Base-by-base conservation (phyloP, 2,888 invertebrate genomes). In the Fabriciana adippe region DNA sequence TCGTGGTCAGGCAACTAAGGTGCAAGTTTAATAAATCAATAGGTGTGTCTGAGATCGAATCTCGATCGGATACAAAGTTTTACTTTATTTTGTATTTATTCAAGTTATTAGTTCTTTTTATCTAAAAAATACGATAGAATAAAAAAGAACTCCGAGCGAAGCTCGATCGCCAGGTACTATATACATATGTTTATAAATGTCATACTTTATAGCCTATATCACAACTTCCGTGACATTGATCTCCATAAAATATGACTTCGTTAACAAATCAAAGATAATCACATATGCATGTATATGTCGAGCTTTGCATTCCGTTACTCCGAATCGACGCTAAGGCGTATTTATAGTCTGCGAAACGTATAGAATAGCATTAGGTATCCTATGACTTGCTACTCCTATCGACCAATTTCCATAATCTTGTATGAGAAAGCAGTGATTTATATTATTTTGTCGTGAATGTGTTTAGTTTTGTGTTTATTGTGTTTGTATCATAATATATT, bases 241-340 rank as follows among this genome's bases (percentile, higher is more conserved):
- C 78, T 81, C 84, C 84, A 85, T 86, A 87, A 86, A 88, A 84
- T 79, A 80, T 83, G 83, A 81, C 82, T 86, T 81, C 78, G 79
- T 82, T 80, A 80, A 79, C 82, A 79, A 81, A 80, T 41, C 35
- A 41, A 11, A 35, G 35, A 35, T 76, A 78, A 77, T 76, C 75
- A 78, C 75, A 78, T 74, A 76, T 78, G 74, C 68, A 70, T 72
- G 75, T 75, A 72, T 75, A 71, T 68, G 73, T 70, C 72, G 74
- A 77, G 73, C 71, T 78, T 82, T 78, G 78, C 80, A 79, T 83
- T 76, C 76, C 62, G 64, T 63, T 66, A 68, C 67, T 69, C 60
- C 63, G 63, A 70, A 73, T 72, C 75, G 81, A 78, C 79, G 68
- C 72, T 82, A 81, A 81, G 78, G 75, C 75, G 73, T 81, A 82